A percentile compares a stretch with the other conserved stretches of the same genome.
Conservation (phyloP, 2,113 vertebrate genomes). For the Lanius collurio region DNA sequence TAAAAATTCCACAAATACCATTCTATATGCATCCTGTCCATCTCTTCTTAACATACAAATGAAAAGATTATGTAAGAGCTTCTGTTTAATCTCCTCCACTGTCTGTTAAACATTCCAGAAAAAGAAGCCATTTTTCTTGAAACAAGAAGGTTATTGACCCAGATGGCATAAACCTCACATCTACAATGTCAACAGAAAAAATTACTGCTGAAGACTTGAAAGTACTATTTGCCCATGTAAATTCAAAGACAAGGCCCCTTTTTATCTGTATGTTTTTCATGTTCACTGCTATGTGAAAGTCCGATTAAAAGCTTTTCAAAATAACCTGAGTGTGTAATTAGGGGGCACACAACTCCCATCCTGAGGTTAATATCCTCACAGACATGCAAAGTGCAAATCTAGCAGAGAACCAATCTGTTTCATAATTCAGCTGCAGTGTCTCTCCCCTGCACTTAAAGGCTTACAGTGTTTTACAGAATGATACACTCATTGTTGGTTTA, state of each 20-base stretch:
- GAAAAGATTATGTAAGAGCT: slow-evolving; percentile 56
- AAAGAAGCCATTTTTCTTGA: slow-evolving; percentile 51
- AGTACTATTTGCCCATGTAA: slow-evolving; percentile 51
- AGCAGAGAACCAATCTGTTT: slow-evolving; percentile 32
- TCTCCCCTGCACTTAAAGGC: slow-evolving; percentile 34
- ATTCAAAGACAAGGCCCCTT: slow-evolving; percentile 61
- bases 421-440: slow-evolving; percentile 33
- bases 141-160: slow-evolving; percentile 57
- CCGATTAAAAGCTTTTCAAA: slow-evolving; percentile 72
- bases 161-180: slow-evolving; percentile 46
- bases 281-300: slow-evolving; percentile 46
- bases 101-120: slow-evolving; percentile 53
- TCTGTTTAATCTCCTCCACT: slow-evolving; percentile 54
- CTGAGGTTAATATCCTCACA: slow-evolving; percentile 60
- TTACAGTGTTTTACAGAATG: slow-evolving; percentile 43
- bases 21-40: slow-evolving; percentile 25
- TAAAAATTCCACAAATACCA: slow-evolving; percentile 23
- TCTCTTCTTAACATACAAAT: slow-evolving; percentile 45
- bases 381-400: slow-evolving; percentile 63
- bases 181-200: slow-evolving; percentile 63
- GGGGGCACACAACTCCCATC: slow-evolving; percentile 42
- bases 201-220: slow-evolving; percentile 27
- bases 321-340: slow-evolving; percentile 67
- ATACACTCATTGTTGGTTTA: slow-evolving; percentile 47
- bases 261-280: slow-evolving; percentile 59